phyloP scores from a whole-genome alignment of 2,888 invertebrate genomes.

The Andrena chrysosceles region DNA sequence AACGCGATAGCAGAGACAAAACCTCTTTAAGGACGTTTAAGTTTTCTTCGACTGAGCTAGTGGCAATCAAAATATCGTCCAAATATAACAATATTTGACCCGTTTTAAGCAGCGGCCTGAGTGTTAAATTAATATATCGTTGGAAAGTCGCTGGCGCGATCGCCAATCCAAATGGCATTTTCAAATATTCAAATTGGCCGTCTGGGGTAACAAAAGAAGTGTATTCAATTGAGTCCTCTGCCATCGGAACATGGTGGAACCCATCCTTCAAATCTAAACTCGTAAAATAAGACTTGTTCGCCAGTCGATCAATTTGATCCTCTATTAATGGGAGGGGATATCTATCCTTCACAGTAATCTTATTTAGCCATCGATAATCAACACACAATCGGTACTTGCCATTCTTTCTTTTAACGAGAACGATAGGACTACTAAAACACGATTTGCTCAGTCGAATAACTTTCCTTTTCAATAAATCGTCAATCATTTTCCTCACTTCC shows the following conservation, averaged over 20 bases:
- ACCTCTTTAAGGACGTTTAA: no score
- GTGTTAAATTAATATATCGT: neutral
- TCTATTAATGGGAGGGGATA: neutral
- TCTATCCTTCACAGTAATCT: conserved; percentile 22
- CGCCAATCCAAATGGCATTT: neutral
- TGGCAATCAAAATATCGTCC: neutral
- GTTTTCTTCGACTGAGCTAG: neutral
- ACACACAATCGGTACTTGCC: conserved; percentile 4
- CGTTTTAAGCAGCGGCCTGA: neutral
- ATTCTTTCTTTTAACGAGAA: conserved; percentile 17
- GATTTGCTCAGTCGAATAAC: conserved; percentile 45
- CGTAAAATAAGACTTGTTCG: neutral
- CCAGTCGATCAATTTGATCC: neutral
- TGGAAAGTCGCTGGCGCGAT: neutral
- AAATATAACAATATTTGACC: neutral
- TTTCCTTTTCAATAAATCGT: conserved; percentile 28
- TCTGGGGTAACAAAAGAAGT: no score
- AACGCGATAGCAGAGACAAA: no score
- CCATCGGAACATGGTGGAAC: neutral
- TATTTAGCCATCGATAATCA: conserved; percentile 25
- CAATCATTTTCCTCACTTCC: conserved; percentile 10
- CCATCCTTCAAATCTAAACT: conserved; percentile 13
- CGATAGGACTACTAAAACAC: conserved; percentile 24
- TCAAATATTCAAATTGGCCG: neutral
- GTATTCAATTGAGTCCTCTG: neutral